Evolutionary conservation across 2,797 vertebrate genomes (phyloP), one percentile per base, ranked within the genome.

Genomic region (Lateolabrax maculatus): DNA sequence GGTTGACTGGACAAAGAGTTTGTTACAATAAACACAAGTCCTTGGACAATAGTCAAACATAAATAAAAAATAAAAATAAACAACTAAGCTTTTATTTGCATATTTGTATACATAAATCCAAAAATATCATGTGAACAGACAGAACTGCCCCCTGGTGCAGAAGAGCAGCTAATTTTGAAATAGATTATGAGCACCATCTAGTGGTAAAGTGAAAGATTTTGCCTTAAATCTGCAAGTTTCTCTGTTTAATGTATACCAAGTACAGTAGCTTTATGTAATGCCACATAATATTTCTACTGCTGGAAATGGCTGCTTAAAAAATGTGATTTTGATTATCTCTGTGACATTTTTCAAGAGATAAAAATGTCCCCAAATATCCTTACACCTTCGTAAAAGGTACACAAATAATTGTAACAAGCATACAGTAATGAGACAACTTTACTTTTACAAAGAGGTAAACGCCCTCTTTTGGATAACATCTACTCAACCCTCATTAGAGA

Each of bases 181-280:
- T 75, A 31, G 27, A 46, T 15, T 8, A 3, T 55, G 10, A 66
- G 6, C 66, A 2, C 72, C 87, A 86, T 43, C 87, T 88, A 68
- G 81, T 88, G 90, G 72, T 52, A 0, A 5, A 27, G 44, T 82
- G 63, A 57, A 79, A 5, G 0, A 41, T 61, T 60, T 65, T 65
- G 27, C 9, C 19, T 6, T 4, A 0, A 2, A 15, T 25, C n/a
- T 5, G 31, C 18, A 57, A 23, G 13, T n/a, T 9, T 53, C 9
- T 57, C 8, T 12, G 9, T 3, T 34, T 52, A 19, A 31, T 21
- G 3, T 6, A 25, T 2, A 10, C 1, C 23, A 15, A n/a, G n/a
- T n/a, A 34, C 31, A 36, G 13, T 43, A 15, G n/a, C 37, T 37
- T 62, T 15, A 34, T 15, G 8, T 19, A 23, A 12, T 19, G 15